Evolutionary conservation across 2,888 invertebrate genomes (phyloP), one percentile per base, ranked within the genome.

Genomic region (Rhingia rostrata): DNA sequence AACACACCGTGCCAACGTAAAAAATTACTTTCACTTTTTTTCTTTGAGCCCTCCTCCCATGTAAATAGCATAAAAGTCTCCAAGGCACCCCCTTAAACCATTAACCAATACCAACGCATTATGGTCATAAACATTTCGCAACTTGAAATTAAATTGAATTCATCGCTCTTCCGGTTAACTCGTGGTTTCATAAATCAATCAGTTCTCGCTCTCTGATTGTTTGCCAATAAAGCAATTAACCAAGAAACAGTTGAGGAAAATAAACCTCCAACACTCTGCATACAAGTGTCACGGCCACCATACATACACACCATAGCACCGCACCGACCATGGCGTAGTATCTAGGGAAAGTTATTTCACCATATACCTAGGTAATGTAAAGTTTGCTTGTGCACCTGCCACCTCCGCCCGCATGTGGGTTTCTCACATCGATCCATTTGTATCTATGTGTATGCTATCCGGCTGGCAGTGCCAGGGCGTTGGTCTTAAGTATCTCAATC

Each of bases 261-360:
- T 66, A 64, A 66, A 58, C 58, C 22, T 32, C 22, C 49, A 49
- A 6, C 56, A 41, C n/a, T 47, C 1, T 9, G 22, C 3, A 39
- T 2, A 9, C 10, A 53, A 22, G 9, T 4, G 9, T 6, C 22
- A 37, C 12, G 4, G 14, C 14, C 12, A 6, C 14, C 49, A 6
- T 4, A 41, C 30, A 22, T 39, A 30, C 35, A 10, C 14, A 56
- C 33, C 74, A 35, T 22, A 22, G 22, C 22, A 22, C 22, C 1
- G 22, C 22, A 56, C n/a, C 51, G 10, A 35, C 14, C 60, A 12
- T 43, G 12, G 49, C 51, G n/a, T 22, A 22, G 33, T 14, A 33
- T 14, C 14, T 7, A 43, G 74, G 58, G 74, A 74, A 74, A 74
- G 74, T 64, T 66, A 74, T 66, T 74, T 58, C 22, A 33, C 64